Conservation (phyloP, 1,140 invertebrate genomes). For the Diorhabda carinulata region DNA sequence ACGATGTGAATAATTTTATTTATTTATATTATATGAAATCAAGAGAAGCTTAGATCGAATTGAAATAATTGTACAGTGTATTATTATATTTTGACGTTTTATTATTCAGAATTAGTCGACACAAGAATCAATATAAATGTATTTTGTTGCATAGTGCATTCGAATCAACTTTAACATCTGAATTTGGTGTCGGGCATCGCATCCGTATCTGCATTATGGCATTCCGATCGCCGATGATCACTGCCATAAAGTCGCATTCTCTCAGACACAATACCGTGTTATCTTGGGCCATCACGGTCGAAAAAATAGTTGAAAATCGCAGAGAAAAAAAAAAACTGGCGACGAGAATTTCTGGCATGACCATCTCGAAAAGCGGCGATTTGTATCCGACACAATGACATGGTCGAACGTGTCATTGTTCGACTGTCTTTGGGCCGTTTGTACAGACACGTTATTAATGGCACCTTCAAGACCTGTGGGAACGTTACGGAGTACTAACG, state of each 20-base stretch:
- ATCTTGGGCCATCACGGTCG: constrained; percentile 1
- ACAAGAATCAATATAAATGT: too few species aligned
- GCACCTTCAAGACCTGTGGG: constrained; percentile 1
- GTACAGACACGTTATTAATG: neutral
- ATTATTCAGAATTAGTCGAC: too few species aligned
- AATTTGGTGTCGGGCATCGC: neutral
- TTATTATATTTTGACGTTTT: too few species aligned
- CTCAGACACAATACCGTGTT: constrained; percentile 1
- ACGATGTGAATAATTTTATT: too few species aligned
- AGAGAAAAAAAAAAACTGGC: neutral
- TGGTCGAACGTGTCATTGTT: neutral
- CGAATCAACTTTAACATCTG: neutral
- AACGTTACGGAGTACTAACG: neutral
- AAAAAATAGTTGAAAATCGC: constrained; percentile 2
- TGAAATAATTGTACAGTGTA: too few species aligned
- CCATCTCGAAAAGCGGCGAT: constrained; percentile 1
- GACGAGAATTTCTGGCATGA: constrained; percentile 1
- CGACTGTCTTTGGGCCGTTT: neutral
- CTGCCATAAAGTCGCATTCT: neutral
- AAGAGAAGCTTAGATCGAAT: too few species aligned
- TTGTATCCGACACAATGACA: constrained; percentile 2
- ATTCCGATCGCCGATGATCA: neutral
- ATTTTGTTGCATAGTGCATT: neutral
- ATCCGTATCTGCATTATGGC: neutral
- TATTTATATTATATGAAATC: too few species aligned